Base-by-base conservation (phyloP, 1,140 invertebrate genomes). In the Phymorhynchus buccinoides region DNA sequence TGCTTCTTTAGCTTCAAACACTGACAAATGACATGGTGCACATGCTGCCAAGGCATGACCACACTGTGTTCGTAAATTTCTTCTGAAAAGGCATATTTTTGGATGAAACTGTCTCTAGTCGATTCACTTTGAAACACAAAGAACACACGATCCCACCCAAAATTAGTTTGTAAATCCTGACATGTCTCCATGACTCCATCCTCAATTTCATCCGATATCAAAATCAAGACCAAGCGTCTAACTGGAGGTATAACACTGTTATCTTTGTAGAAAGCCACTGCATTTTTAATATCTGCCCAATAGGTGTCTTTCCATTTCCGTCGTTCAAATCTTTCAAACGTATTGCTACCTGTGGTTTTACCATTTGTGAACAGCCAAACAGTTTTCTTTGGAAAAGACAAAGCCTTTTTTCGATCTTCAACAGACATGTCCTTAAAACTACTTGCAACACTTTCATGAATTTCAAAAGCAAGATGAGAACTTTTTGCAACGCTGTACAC, bases 171-270 rank as follows among this genome's bases (percentile, higher is more conserved):
- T 30, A 78, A 22, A 12, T 78, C 75, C 9, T 41, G 22, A 44
- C 14, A 22, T 42, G 39, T 30, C 35, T 78, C 39, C 22, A 78
- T n/a, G 9, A 78, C 14, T 6, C 39, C 75, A 44, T 78, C 75
- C 16, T 37, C 42, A 30, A 41, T 42, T 41, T 78, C 75, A 41
- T 78, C 75, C 14, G 75, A 78, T 7, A 78, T 14, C 14, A 78
- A 14, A 42, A 78, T 42, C 42, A 78, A 44, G 44, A 44, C 37
- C 12, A 78, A 41, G 27, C 75, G 75, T 78, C 75, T 78, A 27
- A 9, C 37, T 0, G 37, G 27, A 7, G 37, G 14, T 22, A 78
- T 78, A n/a, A 78, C 75, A 41, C 9, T 41, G 9, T 39, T 39
- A 27, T 78, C 42, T 78, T 78, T 39, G 22, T 41, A 78, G 35